Evolutionary conservation across 2,888 invertebrate species (phyloP), one percentile per base, ranked within the genome.

Genomic region (Chesias legatella): DNA sequence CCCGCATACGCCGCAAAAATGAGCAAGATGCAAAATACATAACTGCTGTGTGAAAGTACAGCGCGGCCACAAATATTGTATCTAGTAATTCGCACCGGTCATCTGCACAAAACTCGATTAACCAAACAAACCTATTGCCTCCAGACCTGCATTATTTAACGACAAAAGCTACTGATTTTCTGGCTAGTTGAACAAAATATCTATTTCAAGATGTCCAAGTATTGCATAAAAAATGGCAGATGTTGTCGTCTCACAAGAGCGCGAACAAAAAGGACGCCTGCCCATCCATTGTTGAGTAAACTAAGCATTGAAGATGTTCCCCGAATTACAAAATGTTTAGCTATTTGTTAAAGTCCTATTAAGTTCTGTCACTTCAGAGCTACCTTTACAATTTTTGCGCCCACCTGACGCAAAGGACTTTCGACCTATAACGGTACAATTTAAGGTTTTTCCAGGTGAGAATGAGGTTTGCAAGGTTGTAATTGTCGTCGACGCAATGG

Each of bases 301-400:
- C 79, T 77, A 77, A 69, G 77, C 71, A 79, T 83, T 82, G 72
- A 78, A 76, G 68, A 74, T 75, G 73, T 88, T 86, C 85, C 63
- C 66, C 80, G 86, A 85, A 86, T 85, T 75, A 80, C 79, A 76
- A 80, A 86, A 81, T 80, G 79, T 79, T 88, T 86, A 82, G 82
- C 78, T 83, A 86, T 88, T 86, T 86, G 86, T 88, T 84, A 85
- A 81, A 85, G 67, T 81, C 78, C 80, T 77, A 86, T 88, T 86
- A 84, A 75, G 82, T 76, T 80, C 70, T 80, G 83, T 81, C 83
- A 82, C 79, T 79, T 78, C 67, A 64, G 68, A 66, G 64, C 66
- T 61, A 64, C 61, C 55, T 63, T 60, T 48, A 51, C 76, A 67
- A 77, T 66, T 27, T 61, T 39, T 34, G 3, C 1, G 0, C 10